Percentiles rank a stretch among this genome's conserved stretches.
phyloP scores from a whole-genome alignment of 2,797 vertebrate species.

The Erethizon dorsatum region DNA sequence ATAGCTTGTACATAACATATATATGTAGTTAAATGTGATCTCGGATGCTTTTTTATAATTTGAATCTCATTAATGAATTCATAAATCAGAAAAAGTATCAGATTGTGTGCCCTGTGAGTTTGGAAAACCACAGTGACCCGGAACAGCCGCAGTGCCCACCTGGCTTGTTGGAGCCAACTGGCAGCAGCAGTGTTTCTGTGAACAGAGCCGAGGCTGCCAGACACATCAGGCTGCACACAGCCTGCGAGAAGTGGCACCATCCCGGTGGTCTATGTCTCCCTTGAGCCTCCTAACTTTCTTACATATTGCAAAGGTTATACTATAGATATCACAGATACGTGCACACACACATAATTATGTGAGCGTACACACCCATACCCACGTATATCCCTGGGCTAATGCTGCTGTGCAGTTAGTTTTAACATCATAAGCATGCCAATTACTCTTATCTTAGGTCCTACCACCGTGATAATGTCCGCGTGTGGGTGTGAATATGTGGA shows the following conservation, averaged over 20 bases:
- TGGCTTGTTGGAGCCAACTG: not conserved
- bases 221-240: not conserved
- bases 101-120: not conserved
- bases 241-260: no score
- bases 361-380: not conserved
- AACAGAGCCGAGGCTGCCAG: not conserved
- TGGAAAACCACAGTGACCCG: not conserved
- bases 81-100: not conserved
- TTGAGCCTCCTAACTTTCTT: not conserved
- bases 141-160: not conserved
- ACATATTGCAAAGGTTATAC: not conserved
- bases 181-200: not conserved
- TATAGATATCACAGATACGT: rapidly evolving
- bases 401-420: not conserved
- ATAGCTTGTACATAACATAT: not conserved
- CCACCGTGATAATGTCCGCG: not conserved
- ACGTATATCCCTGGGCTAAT: not conserved
- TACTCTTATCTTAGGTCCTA: not conserved
- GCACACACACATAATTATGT: no score
- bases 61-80: not conserved
- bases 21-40: not conserved
- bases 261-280: not conserved
- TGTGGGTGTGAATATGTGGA: not conserved
- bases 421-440: not conserved
- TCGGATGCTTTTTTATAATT: not conserved